These are phyloP conservation scores for Aphelenchoides besseyi DNA, from an alignment of 1,140 invertebrate species.

Conservation along the genomic window DNA sequence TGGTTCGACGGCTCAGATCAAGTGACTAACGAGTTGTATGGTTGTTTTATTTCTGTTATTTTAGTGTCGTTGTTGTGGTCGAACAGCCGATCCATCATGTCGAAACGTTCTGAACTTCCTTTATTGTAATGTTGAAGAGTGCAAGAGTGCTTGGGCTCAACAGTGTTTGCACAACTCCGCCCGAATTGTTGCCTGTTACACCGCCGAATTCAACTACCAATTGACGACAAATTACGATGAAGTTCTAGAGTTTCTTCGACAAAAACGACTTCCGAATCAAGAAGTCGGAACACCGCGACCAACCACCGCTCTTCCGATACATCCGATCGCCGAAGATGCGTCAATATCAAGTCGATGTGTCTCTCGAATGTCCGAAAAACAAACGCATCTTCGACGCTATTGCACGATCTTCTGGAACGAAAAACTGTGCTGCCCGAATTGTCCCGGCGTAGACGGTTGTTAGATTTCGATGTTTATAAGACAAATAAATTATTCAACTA, in stretches of 20 bases:
- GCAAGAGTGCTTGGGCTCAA: constrained; percentile 61
- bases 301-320: background rate
- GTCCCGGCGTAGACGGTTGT: constrained; percentile 52
- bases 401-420: constrained; percentile 63
- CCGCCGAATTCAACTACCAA: constrained; percentile 61
- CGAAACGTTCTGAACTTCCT: constrained; percentile 50
- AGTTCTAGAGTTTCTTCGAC: constrained; percentile 49
- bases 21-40: constrained; percentile 20
- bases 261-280: constrained; percentile 60
- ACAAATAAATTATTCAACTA: too few species aligned
- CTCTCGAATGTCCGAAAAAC: constrained; percentile 45
- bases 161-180: constrained; percentile 62
- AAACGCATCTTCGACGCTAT: constrained; percentile 57
- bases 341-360: constrained; percentile 40
- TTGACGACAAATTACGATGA: constrained; percentile 58
- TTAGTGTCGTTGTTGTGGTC: constrained; percentile 56
- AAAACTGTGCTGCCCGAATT: constrained; percentile 58
- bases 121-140: constrained; percentile 60
- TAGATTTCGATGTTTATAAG: too few species aligned
- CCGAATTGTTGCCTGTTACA: constrained; percentile 59
- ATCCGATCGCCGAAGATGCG: constrained; percentile 1
- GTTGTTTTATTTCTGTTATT: constrained; percentile 18
- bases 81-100: constrained; percentile 45
- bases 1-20: constrained; percentile 61
- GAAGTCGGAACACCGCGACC: constrained; percentile 34